phyloP scores from a whole-genome alignment of 1,140 invertebrate species.

The Steinernema feltiae region DNA sequence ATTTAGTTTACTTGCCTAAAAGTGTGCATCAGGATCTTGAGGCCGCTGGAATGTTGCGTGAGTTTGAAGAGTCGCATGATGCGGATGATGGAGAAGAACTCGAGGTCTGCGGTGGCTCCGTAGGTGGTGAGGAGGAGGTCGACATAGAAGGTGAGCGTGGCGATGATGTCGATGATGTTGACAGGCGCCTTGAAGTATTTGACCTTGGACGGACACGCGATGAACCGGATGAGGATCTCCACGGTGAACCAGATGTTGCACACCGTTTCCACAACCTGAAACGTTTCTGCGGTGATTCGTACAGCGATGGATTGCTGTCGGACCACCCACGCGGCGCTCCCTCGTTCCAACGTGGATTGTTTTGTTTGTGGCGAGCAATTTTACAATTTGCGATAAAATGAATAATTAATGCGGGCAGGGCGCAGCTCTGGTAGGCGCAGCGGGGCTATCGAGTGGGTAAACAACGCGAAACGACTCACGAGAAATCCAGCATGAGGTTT shows the following conservation, averaged over 20 bases:
- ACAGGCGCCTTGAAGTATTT: conserved; percentile 82
- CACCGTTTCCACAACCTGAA: conserved; percentile 84
- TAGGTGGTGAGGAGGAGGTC: conserved; percentile 60
- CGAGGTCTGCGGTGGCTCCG: conserved; percentile 71
- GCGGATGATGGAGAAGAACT: conserved; percentile 97
- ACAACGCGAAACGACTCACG: conserved; percentile 24
- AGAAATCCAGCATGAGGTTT: conserved; percentile 55
- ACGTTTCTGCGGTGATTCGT: conserved; percentile 61
- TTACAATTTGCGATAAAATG: neutral
- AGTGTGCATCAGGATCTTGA: conserved; percentile 96
- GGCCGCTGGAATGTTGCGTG: conserved; percentile 88
- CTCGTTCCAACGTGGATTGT: neutral
- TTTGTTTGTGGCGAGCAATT: neutral
- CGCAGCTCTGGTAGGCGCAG: neutral
- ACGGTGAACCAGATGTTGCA: conserved; percentile 96
- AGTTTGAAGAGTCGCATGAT: conserved; percentile 96
- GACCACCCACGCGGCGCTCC: neutral
- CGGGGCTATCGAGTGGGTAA: neutral
- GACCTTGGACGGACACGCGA: conserved; percentile 71
- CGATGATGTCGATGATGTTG: conserved; percentile 85
- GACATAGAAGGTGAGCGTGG: conserved; percentile 91
- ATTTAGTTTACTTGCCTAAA: conserved; percentile 64
- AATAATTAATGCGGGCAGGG: neutral
- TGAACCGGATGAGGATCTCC: conserved; percentile 72
- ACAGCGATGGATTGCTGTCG: neutral